phyloP scores from a whole-genome alignment of 2,888 invertebrate species.

The Temnothorax rugatulus region DNA sequence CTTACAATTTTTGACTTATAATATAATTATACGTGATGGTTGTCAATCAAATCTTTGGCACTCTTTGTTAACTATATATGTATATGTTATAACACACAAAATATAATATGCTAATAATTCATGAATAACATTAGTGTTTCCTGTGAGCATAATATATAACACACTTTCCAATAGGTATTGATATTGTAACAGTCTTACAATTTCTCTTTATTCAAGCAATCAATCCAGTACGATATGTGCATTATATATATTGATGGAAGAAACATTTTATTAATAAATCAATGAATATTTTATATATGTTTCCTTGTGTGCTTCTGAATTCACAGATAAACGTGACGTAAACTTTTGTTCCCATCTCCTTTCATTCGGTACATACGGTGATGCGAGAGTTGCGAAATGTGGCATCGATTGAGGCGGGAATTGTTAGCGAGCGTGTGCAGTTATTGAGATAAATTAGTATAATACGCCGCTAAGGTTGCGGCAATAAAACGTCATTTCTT shows the following conservation, averaged over 20 bases:
- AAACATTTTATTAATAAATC: neutral
- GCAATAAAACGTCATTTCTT: slow-evolving; percentile 36
- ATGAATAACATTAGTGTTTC: neutral
- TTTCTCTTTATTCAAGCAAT: neutral
- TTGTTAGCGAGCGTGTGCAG: slow-evolving; percentile 24
- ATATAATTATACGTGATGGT: neutral
- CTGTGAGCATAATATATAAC: neutral
- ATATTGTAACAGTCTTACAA: neutral
- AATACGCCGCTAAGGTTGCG: slow-evolving; percentile 23
- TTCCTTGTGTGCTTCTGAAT: neutral
- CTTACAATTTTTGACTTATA: neutral
- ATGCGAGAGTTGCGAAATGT: slow-evolving; percentile 32
- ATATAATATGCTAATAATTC: neutral
- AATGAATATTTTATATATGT: neutral
- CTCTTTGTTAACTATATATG: neutral
- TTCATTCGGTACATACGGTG: neutral
- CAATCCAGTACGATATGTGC: neutral
- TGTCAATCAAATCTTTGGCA: neutral
- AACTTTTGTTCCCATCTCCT: neutral
- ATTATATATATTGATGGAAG: neutral
- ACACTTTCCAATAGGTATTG: neutral
- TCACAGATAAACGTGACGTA: neutral
- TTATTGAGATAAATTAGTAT: slow-evolving; percentile 51
- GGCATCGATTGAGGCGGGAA: slow-evolving; percentile 36
- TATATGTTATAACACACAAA: neutral